These are phyloP conservation scores for Zalophus californianus DNA, from an alignment of 2,797 vertebrate genomes.

Conservation along the genomic window DNA sequence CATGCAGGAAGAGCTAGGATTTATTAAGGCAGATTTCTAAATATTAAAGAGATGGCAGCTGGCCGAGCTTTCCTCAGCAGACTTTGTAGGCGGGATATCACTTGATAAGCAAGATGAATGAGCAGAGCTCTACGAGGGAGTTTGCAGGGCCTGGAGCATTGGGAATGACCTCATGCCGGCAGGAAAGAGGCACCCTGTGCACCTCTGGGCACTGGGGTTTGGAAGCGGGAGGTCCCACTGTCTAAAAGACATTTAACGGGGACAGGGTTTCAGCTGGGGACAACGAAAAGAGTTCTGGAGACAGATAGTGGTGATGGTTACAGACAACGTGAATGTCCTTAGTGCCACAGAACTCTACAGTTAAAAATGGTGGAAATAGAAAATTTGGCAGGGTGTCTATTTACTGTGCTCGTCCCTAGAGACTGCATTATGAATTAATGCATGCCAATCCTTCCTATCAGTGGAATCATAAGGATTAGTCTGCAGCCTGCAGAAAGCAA, in stretches of 20 bases:
- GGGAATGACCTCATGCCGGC: background rate
- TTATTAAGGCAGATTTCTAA: conserved; percentile 89
- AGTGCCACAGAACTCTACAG: background rate
- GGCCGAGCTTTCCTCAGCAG: conserved; percentile 84
- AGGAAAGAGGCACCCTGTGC: background rate
- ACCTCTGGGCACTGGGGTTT: background rate
- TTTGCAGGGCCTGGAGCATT: background rate
- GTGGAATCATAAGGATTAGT: background rate
- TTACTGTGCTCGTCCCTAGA: background rate
- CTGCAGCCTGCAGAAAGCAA: background rate
- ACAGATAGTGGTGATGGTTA: background rate
- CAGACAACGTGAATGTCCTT: background rate
- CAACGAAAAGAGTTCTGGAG: background rate
- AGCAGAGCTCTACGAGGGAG: background rate
- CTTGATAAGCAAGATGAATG: conserved; percentile 88
- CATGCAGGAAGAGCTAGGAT: conserved; percentile 84
- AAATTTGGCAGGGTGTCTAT: background rate
- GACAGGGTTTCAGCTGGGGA: background rate
- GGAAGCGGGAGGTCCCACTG: background rate
- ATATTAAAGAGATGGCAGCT: conserved; percentile 89
- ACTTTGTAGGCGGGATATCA: conserved; percentile 84
- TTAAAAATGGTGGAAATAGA: background rate
- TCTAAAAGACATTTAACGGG: too few relatives aligned
- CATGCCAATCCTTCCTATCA: background rate
- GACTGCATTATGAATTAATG: too few relatives aligned